Evolutionary conservation across 1,140 invertebrate genomes (phyloP).

Genomic region (Panagrolaimus sp.): DNA sequence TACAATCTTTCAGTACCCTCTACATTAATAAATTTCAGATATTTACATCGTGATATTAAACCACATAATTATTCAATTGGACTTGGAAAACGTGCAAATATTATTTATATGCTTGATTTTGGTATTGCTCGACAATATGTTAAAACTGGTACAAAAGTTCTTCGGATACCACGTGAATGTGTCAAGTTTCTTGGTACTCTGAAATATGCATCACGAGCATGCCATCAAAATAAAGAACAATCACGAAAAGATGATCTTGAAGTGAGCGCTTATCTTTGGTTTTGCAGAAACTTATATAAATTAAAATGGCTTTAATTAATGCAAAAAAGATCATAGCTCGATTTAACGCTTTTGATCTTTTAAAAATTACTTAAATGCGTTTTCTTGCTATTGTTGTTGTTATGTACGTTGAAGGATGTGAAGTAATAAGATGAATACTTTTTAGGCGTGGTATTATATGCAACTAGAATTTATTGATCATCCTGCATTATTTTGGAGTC

Average conservation of each 20-base stretch:
- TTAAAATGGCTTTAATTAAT: too few species aligned
- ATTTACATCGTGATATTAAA: conserved; percentile 18
- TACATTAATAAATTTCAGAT: background rate
- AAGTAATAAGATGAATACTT: too few species aligned
- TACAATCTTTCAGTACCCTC: too few species aligned
- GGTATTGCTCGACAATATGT: conserved; percentile 15
- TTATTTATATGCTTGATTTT: conserved; percentile 13
- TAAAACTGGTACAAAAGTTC: background rate
- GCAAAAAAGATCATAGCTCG: too few species aligned
- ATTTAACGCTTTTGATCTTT: too few species aligned
- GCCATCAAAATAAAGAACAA: conserved; percentile 16
- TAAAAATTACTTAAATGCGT: too few species aligned
- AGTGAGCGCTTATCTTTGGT: background rate
- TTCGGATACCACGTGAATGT: conserved; percentile 10
- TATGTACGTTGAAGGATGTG: too few species aligned
- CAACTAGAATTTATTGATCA: conserved; percentile 12
- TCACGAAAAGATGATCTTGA: conserved; percentile 17
- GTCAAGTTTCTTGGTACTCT: conserved; percentile 16
- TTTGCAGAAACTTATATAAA: too few species aligned
- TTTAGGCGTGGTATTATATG: conserved; percentile 15
- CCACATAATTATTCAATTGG: conserved; percentile 18
- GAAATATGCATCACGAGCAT: conserved; percentile 13
- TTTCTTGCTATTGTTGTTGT: too few species aligned
- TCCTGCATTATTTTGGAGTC: background rate
- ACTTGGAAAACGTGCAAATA: background rate